Evolutionary conservation across 2,797 vertebrate species (phyloP).

Genomic region (Hypotaenidia okinawae): DNA sequence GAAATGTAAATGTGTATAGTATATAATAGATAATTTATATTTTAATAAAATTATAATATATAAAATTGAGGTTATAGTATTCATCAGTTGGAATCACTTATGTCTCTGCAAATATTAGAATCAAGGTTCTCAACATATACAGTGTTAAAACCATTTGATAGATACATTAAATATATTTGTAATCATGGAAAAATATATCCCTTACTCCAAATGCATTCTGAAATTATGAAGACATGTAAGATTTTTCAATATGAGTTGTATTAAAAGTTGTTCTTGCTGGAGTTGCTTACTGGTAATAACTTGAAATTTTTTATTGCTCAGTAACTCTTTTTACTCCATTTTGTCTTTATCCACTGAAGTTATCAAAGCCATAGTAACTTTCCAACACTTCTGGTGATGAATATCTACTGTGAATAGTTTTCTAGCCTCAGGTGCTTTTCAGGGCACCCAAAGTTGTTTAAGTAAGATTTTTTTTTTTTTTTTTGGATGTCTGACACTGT

Average conservation of each 20-base stretch:
- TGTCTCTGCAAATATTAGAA: neutral
- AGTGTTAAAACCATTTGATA: neutral
- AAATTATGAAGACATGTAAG: neutral
- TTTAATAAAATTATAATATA: neutral
- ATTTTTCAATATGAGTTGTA: neutral
- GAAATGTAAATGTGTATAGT: neutral
- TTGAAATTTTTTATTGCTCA: neutral
- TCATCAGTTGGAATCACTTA: neutral
- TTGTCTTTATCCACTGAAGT: neutral
- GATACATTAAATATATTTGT: neutral
- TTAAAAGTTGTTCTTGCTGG: neutral
- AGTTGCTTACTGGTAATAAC: neutral
- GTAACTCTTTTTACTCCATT: neutral
- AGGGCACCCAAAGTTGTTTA: neutral
- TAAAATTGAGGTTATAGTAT: neutral
- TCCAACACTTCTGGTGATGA: neutral
- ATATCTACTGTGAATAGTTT: neutral
- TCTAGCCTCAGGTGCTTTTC: neutral
- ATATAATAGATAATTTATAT: neutral
- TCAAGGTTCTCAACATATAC: neutral
- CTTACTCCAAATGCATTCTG: neutral
- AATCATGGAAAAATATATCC: neutral
- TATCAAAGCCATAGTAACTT: neutral
- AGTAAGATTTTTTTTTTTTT: neutral
- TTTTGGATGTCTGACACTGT: neutral